These are phyloP conservation scores for Globia sparganii DNA, from an alignment of 2,888 invertebrate species.

Conservation along the genomic window DNA sequence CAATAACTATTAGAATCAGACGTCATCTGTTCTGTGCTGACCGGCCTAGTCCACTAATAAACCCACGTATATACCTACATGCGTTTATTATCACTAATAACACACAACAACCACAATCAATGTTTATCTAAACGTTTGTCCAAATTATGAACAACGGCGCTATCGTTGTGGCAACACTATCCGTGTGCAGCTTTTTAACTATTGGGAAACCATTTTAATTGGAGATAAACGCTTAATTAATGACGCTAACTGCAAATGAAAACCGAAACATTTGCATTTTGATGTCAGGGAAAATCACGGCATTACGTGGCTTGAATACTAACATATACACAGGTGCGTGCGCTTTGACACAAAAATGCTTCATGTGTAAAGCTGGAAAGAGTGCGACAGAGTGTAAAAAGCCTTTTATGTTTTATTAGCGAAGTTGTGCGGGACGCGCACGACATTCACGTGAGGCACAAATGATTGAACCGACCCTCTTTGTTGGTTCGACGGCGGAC, in stretches of 20 bases:
- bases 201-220: constrained; percentile 42
- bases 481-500: constrained; percentile 36
- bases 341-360: neutral
- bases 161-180: constrained; percentile 7
- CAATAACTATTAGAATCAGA: neutral
- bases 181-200: neutral
- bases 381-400: constrained; percentile 20
- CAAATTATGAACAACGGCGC: constrained; percentile 2
- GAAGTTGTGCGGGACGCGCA: constrained; percentile 12
- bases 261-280: constrained; percentile 22
- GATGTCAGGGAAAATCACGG: neutral
- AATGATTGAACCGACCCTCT: constrained; percentile 35
- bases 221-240: constrained; percentile 23
- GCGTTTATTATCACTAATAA: too few species aligned
- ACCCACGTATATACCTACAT: too few species aligned
- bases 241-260: constrained; percentile 18
- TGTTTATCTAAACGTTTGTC: constrained; percentile 24
- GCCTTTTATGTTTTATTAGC: constrained; percentile 46
- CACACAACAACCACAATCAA: constrained; percentile 29
- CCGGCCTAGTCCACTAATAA: neutral
- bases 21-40: neutral
- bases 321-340: neutral
- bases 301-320: constrained; percentile 1
- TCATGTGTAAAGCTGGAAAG: constrained; percentile 1
- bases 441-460: constrained; percentile 18